Evolutionary conservation across 2,888 invertebrate species (phyloP).

Genomic region (Sinopyrophorus schimmeli): DNA sequence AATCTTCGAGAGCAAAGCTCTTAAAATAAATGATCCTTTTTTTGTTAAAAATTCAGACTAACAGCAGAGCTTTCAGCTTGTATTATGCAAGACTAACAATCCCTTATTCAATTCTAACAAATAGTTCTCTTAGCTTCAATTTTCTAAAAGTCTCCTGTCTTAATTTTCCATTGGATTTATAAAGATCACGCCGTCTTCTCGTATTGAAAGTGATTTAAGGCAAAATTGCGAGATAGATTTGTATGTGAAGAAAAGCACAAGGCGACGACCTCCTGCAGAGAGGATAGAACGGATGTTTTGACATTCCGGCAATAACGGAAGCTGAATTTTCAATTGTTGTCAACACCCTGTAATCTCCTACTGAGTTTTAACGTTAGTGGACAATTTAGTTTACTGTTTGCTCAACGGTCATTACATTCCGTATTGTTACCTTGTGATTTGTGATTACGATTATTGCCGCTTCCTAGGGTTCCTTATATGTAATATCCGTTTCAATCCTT

Average conservation of each 20-base stretch:
- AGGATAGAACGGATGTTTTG: conserved; percentile 38
- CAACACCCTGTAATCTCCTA: conserved; percentile 49
- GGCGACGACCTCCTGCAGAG: conserved; percentile 34
- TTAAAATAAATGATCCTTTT: conserved; percentile 16
- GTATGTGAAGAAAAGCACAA: conserved; percentile 17
- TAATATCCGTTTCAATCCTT: too few species aligned
- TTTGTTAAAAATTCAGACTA: conserved; percentile 11
- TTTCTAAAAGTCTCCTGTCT: conserved; percentile 13
- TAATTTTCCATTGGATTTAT: conserved; percentile 12
- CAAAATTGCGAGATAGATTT: conserved; percentile 15
- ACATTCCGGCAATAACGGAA: conserved; percentile 42
- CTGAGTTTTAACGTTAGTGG: conserved; percentile 46
- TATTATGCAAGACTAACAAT: conserved; percentile 17
- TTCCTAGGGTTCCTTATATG: conserved; percentile 1
- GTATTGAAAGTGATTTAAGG: conserved; percentile 8
- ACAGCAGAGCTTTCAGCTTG: conserved; percentile 12
- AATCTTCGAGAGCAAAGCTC: too few species aligned
- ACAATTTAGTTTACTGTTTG: conserved; percentile 30
- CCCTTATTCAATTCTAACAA: conserved; percentile 19
- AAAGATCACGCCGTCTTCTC: conserved; percentile 14
- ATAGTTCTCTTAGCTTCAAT: conserved; percentile 16
- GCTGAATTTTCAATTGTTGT: conserved; percentile 49
- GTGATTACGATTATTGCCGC: conserved; percentile 37
- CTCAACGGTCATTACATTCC: conserved; percentile 32
- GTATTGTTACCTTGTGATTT: conserved; percentile 34